phyloP scores from a whole-genome alignment of 1,140 invertebrate species.

The Sinonovacula constricta region DNA sequence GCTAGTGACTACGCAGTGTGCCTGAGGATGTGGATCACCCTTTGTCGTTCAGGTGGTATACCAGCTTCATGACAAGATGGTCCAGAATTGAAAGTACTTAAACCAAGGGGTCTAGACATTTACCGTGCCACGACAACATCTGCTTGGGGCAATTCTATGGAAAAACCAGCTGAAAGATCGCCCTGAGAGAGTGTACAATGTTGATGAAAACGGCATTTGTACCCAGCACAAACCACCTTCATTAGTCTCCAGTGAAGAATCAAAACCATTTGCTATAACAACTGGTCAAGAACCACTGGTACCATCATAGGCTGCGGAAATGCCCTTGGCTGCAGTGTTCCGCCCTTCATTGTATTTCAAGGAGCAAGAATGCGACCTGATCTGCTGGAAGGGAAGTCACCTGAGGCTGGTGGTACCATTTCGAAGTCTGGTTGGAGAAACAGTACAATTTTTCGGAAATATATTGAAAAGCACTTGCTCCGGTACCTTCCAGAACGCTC shows the following conservation, averaged over 20 bases:
- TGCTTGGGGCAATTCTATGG: conserved; percentile 5
- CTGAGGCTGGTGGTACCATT: conserved; percentile 15
- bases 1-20: conserved; percentile 8
- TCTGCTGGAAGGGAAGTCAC: conserved; percentile 17
- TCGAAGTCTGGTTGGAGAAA: conserved; percentile 41
- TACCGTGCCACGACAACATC: too few relatives aligned
- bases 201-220: too few relatives aligned
- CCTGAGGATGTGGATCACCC: conserved; percentile 11
- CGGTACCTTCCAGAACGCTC: too few relatives aligned
- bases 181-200: conserved; percentile 66
- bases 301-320: conserved; percentile 77
- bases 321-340: conserved; percentile 71
- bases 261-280: conserved; percentile 68
- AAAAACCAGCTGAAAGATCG: conserved; percentile 57
- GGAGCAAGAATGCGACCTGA: conserved; percentile 70
- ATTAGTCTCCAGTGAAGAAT: background rate
- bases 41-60: conserved; percentile 20
- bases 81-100: conserved; percentile 11
- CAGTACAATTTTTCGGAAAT: conserved; percentile 14
- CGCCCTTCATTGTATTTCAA: conserved; percentile 77
- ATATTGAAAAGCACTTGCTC: too few relatives aligned
- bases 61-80: conserved; percentile 7
- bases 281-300: conserved; percentile 75
- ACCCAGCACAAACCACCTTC: conserved; percentile 68
- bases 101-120: conserved; percentile 29